A percentile compares a stretch with the other conserved stretches of the same genome.
phyloP scores from a whole-genome alignment of 2,113 vertebrate species.

The Calonectris borealis region DNA sequence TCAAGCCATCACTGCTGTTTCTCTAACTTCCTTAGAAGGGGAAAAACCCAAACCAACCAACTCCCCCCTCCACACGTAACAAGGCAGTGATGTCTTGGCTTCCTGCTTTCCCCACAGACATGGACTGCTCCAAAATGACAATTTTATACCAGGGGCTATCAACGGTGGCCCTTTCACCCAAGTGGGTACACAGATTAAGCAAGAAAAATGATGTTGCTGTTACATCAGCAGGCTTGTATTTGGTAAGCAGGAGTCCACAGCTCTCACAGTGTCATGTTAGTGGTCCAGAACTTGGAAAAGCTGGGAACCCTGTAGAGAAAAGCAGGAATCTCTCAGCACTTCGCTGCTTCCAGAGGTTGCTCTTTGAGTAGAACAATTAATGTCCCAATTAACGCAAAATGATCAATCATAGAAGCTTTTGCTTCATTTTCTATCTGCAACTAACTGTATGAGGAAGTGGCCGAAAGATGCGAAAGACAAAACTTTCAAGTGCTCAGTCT shows the following conservation, averaged over 20 bases:
- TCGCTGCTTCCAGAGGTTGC: neutral
- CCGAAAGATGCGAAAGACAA: neutral
- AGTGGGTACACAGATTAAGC: neutral
- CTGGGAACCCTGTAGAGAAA: neutral
- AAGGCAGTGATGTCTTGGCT: neutral
- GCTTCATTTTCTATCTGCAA: neutral
- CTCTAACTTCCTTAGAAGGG: accelerated
- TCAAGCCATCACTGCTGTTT: neutral
- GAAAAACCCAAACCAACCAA: neutral
- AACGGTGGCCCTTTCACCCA: neutral
- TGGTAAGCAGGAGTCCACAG: neutral
- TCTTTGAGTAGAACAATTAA: neutral
- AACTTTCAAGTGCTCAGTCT: neutral
- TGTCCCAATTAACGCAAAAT: neutral
- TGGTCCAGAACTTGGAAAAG: neutral
- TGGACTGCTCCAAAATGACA: neutral
- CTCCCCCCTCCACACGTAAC: accelerated
- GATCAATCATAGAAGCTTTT: neutral
- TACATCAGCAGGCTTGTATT: neutral
- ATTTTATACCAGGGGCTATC: neutral
- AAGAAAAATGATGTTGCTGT: neutral
- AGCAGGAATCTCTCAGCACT: neutral
- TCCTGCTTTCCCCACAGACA: neutral
- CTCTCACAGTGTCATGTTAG: neutral
- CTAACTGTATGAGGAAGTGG: neutral